Evolutionary conservation across 2,888 invertebrate genomes (phyloP), one percentile per base, ranked within the genome.

Genomic region (Calephelis perditalis): DNA sequence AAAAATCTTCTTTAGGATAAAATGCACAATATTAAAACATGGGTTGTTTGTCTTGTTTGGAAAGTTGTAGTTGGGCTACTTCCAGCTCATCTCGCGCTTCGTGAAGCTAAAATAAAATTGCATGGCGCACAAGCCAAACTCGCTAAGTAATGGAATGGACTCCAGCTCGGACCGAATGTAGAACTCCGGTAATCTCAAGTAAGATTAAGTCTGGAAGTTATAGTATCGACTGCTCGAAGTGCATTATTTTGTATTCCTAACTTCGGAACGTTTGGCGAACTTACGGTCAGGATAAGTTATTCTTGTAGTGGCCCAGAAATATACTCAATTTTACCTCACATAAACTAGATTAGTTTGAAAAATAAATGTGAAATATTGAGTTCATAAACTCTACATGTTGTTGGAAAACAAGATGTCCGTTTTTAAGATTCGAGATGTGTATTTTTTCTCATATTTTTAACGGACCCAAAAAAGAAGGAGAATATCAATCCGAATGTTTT

Each of bases 181-280:
- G 71, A 70, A 73, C 74, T 74, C 65, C 69, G 75, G 80, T 82
- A 82, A 84, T 85, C 81, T 77, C 74, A 75, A 81, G 77, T 79
- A 74, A 81, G 84, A 86, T 86, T 83, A 85, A 86, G 77, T 81
- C 81, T 73, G 73, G 66, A 84, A 87, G 78, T 86, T 82, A 71
- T 72, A 73, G 80, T 82, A 86, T 86, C 77, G 81, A 80, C 76
- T 78, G 73, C 70, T 71, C 68, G 71, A 67, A 72, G 73, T 76
- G 79, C 81, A 82, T 83, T 85, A 85, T 83, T 82, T 82, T 75
- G 78, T 77, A 78, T 78, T 75, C 69, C 67, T 66, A 69, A 71
- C 65, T 67, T 70, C 66, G 68, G 64, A 70, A 67, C 71, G 68
- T 63, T 66, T 65, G 65, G 63, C 52, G 55, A 70, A 75, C 70